Evolutionary conservation across 2,797 vertebrate genomes (phyloP).

Genomic region (Esox lucius): DNA sequence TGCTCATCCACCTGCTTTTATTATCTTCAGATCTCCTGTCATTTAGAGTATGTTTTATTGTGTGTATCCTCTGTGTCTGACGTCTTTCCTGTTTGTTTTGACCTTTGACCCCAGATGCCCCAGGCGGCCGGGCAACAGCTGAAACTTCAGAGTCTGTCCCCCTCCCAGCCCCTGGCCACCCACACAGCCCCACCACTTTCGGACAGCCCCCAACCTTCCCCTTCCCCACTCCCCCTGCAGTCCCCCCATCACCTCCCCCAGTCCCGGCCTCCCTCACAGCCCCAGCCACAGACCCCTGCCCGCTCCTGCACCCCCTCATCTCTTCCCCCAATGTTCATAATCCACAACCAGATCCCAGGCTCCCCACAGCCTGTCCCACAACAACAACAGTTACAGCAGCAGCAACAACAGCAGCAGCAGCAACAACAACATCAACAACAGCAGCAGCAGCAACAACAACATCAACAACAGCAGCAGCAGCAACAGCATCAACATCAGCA

Average conservation of each 20-base stretch:
- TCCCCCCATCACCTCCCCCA: conserved; percentile 77
- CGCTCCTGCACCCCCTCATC: conserved; percentile 83
- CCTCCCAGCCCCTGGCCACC: conserved; percentile 77
- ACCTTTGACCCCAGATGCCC: conserved; percentile 75
- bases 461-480: too few species aligned
- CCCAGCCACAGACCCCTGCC: conserved; percentile 79
- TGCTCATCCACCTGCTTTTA: conserved; percentile 5
- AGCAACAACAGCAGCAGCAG: conserved; percentile 62
- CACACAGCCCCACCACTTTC: conserved; percentile 72
- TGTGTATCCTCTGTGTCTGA: not conserved
- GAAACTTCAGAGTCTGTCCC: conserved; percentile 86
- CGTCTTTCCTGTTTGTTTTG: conserved; percentile 18
- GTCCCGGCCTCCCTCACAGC: conserved; percentile 75
- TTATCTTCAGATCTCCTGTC: not conserved
- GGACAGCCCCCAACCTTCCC: conserved; percentile 84
- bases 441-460: too few species aligned
- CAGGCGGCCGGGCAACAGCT: conserved; percentile 78
- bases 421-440: too few species aligned
- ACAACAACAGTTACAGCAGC: conserved; percentile 54
- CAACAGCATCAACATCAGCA: too few species aligned
- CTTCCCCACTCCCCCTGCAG: conserved; percentile 80
- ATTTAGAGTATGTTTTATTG: not conserved
- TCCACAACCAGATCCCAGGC: conserved; percentile 82
- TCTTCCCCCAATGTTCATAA: conserved; percentile 80
- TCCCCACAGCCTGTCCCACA: conserved; percentile 73